Conservation (phyloP, 2,113 vertebrate species). For the Gambusia holbrooki region DNA sequence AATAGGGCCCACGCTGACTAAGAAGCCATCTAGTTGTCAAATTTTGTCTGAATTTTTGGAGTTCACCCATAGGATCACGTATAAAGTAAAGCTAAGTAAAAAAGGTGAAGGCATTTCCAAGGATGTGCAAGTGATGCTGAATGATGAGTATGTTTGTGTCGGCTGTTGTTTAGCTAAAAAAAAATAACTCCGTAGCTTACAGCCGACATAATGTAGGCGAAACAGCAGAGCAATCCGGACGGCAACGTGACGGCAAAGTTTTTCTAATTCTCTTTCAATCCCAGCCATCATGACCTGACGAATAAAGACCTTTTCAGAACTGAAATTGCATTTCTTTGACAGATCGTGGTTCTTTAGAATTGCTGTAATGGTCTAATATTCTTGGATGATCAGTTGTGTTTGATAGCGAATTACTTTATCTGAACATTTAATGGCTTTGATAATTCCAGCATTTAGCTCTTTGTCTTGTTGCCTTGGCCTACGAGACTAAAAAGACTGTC, state of each 20-base stretch:
- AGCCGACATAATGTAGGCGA: neutral
- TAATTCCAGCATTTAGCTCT: conserved; percentile 73
- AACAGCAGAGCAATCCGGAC: conserved; percentile 28
- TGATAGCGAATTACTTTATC: conserved; percentile 72
- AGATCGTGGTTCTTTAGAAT: conserved; percentile 78
- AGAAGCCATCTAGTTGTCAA: conserved; percentile 47
- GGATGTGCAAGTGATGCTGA: conserved; percentile 18
- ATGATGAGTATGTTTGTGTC: conserved; percentile 23
- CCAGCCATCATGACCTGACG: conserved; percentile 55
- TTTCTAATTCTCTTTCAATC: conserved; percentile 40
- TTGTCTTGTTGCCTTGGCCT: conserved; percentile 50
- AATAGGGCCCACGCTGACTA: conserved; percentile 32
- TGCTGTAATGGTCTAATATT: conserved; percentile 77
- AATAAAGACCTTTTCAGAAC: conserved; percentile 66
- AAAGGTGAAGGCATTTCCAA: conserved; percentile 65
- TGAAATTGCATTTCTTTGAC: conserved; percentile 80
- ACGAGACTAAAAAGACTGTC: conserved; percentile 59
- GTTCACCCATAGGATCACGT: conserved; percentile 47
- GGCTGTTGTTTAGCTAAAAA: conserved; percentile 21
- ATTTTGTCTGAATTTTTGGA: conserved; percentile 62
- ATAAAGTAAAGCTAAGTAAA: conserved; percentile 64
- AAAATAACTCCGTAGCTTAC: neutral
- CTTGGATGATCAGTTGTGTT: conserved; percentile 73
- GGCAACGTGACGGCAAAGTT: conserved; percentile 27
- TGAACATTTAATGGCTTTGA: conserved; percentile 75